Evolutionary conservation across 2,113 vertebrate genomes (phyloP).

Genomic region (Stigmatopora argus): DNA sequence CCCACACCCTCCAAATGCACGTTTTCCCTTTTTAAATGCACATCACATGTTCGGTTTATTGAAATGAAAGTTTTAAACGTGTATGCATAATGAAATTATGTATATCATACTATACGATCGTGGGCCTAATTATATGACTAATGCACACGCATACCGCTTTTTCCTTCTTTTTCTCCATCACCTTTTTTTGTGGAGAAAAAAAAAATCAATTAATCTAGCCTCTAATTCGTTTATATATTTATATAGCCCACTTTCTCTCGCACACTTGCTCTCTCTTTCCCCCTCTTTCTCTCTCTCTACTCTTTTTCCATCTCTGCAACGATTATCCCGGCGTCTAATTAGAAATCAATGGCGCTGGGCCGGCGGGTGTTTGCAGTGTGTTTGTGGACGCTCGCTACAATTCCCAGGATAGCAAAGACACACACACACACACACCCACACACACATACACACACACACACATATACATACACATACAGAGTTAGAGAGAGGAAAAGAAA

Average conservation of each 20-base stretch:
- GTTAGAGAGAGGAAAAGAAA: slow-evolving; percentile 52
- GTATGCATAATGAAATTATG: background rate
- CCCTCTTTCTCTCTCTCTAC: slow-evolving; percentile 61
- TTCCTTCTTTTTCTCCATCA: slow-evolving; percentile 35
- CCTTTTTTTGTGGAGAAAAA: slow-evolving; percentile 46
- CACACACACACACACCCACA: too few relatives aligned
- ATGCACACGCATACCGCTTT: background rate
- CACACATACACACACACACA: too few relatives aligned
- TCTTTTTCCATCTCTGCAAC: slow-evolving; percentile 74
- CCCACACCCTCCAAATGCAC: background rate
- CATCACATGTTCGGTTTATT: background rate
- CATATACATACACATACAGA: slow-evolving; percentile 19
- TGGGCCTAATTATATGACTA: background rate
- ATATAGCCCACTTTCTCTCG: slow-evolving; percentile 53
- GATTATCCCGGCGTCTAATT: slow-evolving; percentile 81
- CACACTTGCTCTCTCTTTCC: slow-evolving; percentile 33
- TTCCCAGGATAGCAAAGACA: slow-evolving; percentile 70
- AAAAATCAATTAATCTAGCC: slow-evolving; percentile 69
- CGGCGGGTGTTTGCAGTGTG: slow-evolving; percentile 81
- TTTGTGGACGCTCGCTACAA: slow-evolving; percentile 82
- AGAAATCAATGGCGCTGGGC: slow-evolving; percentile 80
- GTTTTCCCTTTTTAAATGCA: too few relatives aligned
- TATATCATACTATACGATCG: background rate
- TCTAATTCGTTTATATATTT: slow-evolving; percentile 72
- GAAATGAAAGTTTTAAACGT: background rate